These are phyloP conservation scores for Drosophila lacertosa DNA, from an alignment of 1,140 invertebrate species.

Conservation along the genomic window DNA sequence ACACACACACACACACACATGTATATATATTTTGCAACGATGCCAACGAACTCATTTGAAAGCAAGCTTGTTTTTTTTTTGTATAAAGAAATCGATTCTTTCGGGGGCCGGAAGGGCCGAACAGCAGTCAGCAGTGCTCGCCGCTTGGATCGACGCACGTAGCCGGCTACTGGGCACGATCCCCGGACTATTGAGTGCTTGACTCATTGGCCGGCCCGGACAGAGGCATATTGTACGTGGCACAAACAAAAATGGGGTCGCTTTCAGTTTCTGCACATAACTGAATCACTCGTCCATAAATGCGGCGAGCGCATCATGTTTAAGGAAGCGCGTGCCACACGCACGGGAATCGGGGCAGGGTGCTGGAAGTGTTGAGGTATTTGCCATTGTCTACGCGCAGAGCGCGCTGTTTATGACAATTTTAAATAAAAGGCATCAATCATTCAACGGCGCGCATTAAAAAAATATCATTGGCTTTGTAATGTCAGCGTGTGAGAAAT, in stretches of 20 bases:
- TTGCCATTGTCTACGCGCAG: conserved; percentile 40
- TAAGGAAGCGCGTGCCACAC: conserved; percentile 54
- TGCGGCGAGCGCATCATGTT: neutral
- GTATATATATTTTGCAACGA: conserved; percentile 35
- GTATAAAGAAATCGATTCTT: conserved; percentile 69
- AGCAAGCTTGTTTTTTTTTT: conserved; percentile 10
- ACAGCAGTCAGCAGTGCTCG: neutral
- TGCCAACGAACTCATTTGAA: conserved; percentile 61
- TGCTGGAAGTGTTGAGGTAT: conserved; percentile 7
- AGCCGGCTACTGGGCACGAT: conserved; percentile 58
- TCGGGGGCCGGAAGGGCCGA: conserved; percentile 30
- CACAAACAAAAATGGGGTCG: conserved; percentile 45
- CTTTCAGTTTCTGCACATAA: conserved; percentile 66
- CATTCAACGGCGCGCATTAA: conserved; percentile 29
- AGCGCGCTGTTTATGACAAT: conserved; percentile 46
- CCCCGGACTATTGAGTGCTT: conserved; percentile 35
- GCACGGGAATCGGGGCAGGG: neutral
- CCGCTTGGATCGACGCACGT: conserved; percentile 31
- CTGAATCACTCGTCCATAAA: conserved; percentile 58
- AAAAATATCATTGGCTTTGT: conserved; percentile 37
- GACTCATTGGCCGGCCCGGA: conserved; percentile 49
- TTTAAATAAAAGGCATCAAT: conserved; percentile 64
- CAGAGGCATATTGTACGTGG: conserved; percentile 30
- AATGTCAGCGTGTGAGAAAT: conserved; percentile 47
- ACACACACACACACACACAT: neutral